Conservation (phyloP, 2,888 invertebrate species). For the Drosophila mimetica region DNA sequence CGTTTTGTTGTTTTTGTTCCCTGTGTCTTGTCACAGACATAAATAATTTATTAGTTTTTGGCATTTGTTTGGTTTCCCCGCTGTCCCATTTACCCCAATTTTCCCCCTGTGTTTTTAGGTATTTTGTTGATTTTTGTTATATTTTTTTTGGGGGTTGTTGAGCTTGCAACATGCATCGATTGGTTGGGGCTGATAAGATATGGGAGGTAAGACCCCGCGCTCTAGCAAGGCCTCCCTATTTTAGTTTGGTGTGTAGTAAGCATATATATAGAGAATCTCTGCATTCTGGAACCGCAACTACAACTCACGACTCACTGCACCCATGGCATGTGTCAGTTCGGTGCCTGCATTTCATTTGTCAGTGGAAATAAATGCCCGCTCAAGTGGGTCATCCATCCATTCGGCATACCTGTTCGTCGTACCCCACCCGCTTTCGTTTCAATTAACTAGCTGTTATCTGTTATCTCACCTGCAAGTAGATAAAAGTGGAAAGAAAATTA, state of each 20-base stretch:
- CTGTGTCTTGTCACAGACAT: not conserved
- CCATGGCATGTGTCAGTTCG: constrained; percentile 61
- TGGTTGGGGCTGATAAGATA: constrained; percentile 49
- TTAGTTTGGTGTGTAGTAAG: no score
- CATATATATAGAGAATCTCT: constrained; percentile 18
- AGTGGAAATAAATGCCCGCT: constrained; percentile 37
- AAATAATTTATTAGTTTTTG: constrained; percentile 26
- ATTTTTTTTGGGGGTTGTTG: not conserved
- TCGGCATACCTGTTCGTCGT: constrained; percentile 26
- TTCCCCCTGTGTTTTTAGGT: not conserved
- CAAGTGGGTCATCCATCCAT: constrained; percentile 52
- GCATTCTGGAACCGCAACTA: constrained; percentile 20
- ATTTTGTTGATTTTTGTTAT: constrained; percentile 19
- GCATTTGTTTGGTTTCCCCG: constrained; percentile 34
- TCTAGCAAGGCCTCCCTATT: not conserved
- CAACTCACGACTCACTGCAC: constrained; percentile 52
- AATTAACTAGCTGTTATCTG: constrained; percentile 39
- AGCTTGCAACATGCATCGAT: constrained; percentile 50
- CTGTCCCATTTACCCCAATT: constrained; percentile 10
- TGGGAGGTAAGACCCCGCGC: not conserved
- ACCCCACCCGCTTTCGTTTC: constrained; percentile 13
- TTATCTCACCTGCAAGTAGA: constrained; percentile 38
- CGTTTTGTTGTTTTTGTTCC: not conserved
- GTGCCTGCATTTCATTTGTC: constrained; percentile 54
- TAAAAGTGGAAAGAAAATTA: constrained; percentile 28